Percentiles rank a stretch among this genome's conserved stretches.
phyloP scores from a whole-genome alignment of 2,113 vertebrate species.

The Pseudorectes ferrugineus region DNA sequence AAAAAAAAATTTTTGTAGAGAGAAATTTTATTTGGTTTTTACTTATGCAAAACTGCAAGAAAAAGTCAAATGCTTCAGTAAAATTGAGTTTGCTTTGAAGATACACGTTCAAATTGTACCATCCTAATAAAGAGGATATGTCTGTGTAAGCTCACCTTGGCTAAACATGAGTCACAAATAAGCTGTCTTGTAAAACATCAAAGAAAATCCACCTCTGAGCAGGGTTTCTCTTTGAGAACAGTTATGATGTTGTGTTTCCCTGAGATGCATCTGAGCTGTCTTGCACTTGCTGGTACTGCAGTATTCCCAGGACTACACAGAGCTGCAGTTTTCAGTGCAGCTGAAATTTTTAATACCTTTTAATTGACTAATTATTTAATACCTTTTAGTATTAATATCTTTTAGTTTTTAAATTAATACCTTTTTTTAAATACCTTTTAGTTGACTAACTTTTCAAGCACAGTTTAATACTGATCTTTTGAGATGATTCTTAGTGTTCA shows the following conservation, averaged over 20 bases:
- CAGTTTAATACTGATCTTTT: background rate
- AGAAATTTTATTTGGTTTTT: background rate
- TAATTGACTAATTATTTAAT: background rate
- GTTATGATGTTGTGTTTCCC: background rate
- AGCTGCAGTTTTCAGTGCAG: background rate
- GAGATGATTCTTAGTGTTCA: background rate
- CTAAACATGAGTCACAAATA: background rate
- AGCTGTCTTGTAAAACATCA: background rate
- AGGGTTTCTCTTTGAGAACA: background rate
- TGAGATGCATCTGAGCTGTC: background rate
- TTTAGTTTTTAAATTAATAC: too few relatives aligned
- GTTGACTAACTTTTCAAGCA: background rate
- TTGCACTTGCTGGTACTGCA: background rate
- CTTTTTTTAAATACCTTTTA: background rate
- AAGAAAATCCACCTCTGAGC: background rate
- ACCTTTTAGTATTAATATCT: background rate
- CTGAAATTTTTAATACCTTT: too few relatives aligned
- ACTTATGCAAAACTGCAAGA: background rate
- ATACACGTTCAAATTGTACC: background rate
- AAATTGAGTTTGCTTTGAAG: background rate
- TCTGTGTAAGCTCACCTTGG: background rate
- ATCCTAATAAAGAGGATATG: background rate
- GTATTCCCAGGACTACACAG: background rate
- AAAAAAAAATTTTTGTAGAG: background rate
- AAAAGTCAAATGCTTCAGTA: background rate